These are phyloP conservation scores for Caenorhabditis auriculariae DNA, from an alignment of 2,888 invertebrate species.

Conservation along the genomic window DNA sequence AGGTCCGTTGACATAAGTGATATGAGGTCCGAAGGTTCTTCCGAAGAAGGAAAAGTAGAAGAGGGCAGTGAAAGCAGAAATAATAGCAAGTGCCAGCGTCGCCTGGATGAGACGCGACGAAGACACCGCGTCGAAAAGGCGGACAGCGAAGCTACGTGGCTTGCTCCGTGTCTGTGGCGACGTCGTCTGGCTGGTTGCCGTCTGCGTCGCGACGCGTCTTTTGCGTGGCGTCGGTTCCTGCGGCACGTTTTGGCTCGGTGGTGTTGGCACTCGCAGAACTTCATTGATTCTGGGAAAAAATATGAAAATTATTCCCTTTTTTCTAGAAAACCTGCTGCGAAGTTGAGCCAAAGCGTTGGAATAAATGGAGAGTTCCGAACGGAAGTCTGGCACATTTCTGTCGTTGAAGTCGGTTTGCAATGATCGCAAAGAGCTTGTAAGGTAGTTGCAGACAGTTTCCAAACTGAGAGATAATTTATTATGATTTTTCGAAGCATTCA, in stretches of 20 bases:
- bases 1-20: constrained; percentile 48
- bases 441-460: constrained; percentile 51
- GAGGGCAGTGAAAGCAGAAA: constrained; percentile 40
- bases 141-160: neutral
- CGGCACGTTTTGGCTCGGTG: constrained; percentile 20
- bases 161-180: neutral
- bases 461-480: constrained; percentile 14
- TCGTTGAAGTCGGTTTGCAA: constrained; percentile 26
- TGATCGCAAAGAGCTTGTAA: constrained; percentile 30
- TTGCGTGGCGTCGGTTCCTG: constrained; percentile 2
- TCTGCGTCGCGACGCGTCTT: constrained; percentile 13
- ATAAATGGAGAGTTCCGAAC: constrained; percentile 40
- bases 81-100: constrained; percentile 29
- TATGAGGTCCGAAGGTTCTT: constrained; percentile 47
- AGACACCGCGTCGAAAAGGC: constrained; percentile 7
- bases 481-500: neutral
- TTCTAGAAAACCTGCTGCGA: neutral
- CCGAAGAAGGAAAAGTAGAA: constrained; percentile 34
- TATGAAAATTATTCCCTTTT: neutral
- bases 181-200: neutral
- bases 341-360: constrained; percentile 40
- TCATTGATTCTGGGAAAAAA: constrained; percentile 8
- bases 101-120: constrained; percentile 30
- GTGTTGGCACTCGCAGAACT: constrained; percentile 28
- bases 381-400: constrained; percentile 37